A percentile compares a stretch with the other conserved stretches of the same genome.
Evolutionary conservation across 2,113 vertebrate genomes (phyloP).

Genomic region (Conger conger): DNA sequence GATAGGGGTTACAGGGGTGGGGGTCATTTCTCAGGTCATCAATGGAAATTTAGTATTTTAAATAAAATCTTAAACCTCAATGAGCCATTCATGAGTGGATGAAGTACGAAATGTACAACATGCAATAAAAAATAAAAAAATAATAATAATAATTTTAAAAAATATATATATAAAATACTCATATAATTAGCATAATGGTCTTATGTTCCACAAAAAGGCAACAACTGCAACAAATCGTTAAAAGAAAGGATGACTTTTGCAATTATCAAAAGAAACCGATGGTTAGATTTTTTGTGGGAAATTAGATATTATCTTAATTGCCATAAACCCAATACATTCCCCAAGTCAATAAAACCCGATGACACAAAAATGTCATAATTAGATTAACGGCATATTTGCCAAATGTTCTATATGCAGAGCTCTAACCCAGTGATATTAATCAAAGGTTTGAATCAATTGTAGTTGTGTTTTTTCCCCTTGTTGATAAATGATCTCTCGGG

Average conservation of each 20-base stretch:
- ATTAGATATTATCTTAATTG: not conserved
- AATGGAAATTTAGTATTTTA: no score
- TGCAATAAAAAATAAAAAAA: not conserved
- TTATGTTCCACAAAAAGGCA: not conserved
- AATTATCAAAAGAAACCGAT: not conserved
- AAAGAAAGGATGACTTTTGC: not conserved
- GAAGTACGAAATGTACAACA: not conserved
- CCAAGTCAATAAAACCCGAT: slow-evolving; percentile 2
- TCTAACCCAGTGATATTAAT: not conserved
- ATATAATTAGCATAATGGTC: not conserved
- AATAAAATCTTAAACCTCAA: no score
- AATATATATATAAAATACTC: not conserved
- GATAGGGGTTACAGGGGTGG: no score
- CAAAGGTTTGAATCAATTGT: not conserved
- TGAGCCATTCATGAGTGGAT: not conserved
- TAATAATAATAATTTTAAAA: no score
- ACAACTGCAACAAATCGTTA: not conserved
- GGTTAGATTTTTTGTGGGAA: not conserved
- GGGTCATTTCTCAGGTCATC: no score
- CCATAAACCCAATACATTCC: slow-evolving; percentile 2
- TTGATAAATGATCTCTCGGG: not conserved
- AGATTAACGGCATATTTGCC: not conserved
- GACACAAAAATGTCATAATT: slow-evolving; percentile 8
- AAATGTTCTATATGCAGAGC: not conserved
- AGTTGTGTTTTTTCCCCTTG: not conserved